Evolutionary conservation across 2,797 vertebrate species (phyloP), one percentile per base, ranked within the genome.

Genomic region (Denticeps clupeoides): DNA sequence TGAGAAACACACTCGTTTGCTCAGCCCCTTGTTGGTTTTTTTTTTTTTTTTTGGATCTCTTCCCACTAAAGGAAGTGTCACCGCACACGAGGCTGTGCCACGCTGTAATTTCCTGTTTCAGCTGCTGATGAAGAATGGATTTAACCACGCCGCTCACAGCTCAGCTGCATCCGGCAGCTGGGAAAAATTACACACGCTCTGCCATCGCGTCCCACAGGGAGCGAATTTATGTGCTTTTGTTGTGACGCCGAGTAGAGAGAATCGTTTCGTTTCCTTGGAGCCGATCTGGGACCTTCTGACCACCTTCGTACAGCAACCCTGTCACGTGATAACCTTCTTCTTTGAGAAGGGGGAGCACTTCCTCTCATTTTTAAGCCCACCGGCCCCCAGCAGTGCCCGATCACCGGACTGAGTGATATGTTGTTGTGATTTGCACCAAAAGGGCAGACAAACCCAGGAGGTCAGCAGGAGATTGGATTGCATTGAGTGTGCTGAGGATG

Each of bases 81-180:
- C 9, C 11, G 18, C 18, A 18, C 35, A 18, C 35, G 35, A 28
- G 12, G 32, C 31, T 47, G 31, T 26, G 47, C 48, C 41, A 32
- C 55, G 55, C 53, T 58, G 61, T 58, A 33, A 58, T 56, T 59
- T 59, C 53, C 10, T 38, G 38, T 60, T 58, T 71, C 45, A 60
- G 40, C 37, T 29, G 47, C 47, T 32, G 58, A 59, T 60, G 51
- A 53, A 43, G 67, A 71, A 74, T 63, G 62, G 62, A 79, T 73
- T 71, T 57, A 64, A 59, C 46, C 60, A 46, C 47, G 43, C n/a
- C 56, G 45, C 46, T 41, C 45, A 56, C 44, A 55, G 65, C 57
- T 51, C 53, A 55, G 55, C 57, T 64, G 45, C 56, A 62, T 45
- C 24, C 47, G 57, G 56, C 52, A 59, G 53, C 7, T 3, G 47